Base-by-base conservation (phyloP, 2,113 vertebrate species). In the Riparia riparia region DNA sequence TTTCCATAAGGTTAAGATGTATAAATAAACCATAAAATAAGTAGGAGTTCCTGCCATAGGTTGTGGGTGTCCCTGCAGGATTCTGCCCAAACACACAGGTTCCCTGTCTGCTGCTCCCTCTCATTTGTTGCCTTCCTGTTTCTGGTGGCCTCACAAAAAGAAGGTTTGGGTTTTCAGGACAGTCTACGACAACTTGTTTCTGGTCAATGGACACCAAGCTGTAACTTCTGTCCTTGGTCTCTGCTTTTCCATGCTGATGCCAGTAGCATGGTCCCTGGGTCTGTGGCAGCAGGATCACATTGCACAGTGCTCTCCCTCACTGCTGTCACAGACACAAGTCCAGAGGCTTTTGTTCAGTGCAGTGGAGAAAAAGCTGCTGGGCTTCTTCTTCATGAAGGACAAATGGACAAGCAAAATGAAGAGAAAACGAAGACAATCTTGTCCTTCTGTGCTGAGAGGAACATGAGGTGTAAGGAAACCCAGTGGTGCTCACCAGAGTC, bases 151-250 rank as follows among this genome's bases (percentile, higher is more conserved):
- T 37, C 57, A 11, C 6, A 12, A 32, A 56, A n/a, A 41, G 14
- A 32, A 18, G 14, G 29, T 56, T 54, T 51, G 20, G 12, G 20
- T 31, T 77, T 68, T 47, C 44, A 60, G 77, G 37, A 24, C 17
- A n/a, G 15, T 25, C 39, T 41, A 2, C 17, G 69, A 49, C 49
- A 56, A 9, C 10, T 42, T 4, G 2, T 1, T 6, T 68, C 66
- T 71, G 13, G 26, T 58, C 53, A 60, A 3, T 4, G 14, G 6
- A 4, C 9, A 3, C 47, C 0, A 0, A 8, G 19, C 9, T 0
- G 0, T 41, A 57, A n/a, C 26, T 81, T 49, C 79, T 57, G n/a
- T 31, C 53, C 64, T 68, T 16, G 32, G 24, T 45, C 53, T 85
- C 65, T 90, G 47, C 41, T 88, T 66, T 79, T 68, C 41, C 1